These are phyloP conservation scores for Oryzias dopingdopingensis DNA, from an alignment of 2,797 vertebrate genomes.

Conservation along the genomic window DNA sequence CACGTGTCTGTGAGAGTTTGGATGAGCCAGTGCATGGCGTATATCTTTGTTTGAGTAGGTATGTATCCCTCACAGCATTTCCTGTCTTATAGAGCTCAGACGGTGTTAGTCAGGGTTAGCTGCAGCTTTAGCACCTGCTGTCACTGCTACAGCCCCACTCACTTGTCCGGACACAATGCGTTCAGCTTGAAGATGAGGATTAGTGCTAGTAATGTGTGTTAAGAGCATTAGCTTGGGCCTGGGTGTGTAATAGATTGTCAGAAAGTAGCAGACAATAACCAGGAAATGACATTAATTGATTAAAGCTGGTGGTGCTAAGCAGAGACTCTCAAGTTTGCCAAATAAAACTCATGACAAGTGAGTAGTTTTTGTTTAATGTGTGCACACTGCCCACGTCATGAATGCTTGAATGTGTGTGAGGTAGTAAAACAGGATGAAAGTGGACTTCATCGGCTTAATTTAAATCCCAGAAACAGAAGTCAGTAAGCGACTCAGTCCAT, in stretches of 20 bases:
- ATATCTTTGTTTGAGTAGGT: slow-evolving; percentile 52
- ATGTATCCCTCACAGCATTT: slow-evolving; percentile 72
- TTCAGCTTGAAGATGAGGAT: slow-evolving; percentile 63
- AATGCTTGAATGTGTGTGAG: slow-evolving; percentile 2
- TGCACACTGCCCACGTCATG: neutral
- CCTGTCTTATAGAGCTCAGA: slow-evolving; percentile 75
- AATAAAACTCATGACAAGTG: neutral
- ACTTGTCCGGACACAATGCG: slow-evolving; percentile 70
- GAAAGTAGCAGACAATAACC: slow-evolving; percentile 54
- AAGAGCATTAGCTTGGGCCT: slow-evolving; percentile 65
- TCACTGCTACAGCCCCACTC: slow-evolving; percentile 67
- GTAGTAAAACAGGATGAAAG: slow-evolving; percentile 49
- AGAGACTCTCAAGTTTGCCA: neutral
- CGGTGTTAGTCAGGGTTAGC: slow-evolving; percentile 70
- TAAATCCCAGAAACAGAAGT: slow-evolving; percentile 45
- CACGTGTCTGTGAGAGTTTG: slow-evolving; percentile 13
- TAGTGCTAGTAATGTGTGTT: slow-evolving; percentile 64
- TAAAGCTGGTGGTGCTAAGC: slow-evolving; percentile 5
- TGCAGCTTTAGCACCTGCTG: slow-evolving; percentile 74
- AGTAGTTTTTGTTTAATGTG: neutral
- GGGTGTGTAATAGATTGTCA: slow-evolving; percentile 55
- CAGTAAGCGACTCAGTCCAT: slow-evolving; percentile 29
- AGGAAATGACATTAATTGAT: slow-evolving; percentile 31
- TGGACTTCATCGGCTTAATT: slow-evolving; percentile 44
- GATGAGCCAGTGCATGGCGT: slow-evolving; percentile 10